Base-by-base conservation (phyloP, 2,113 vertebrate species). In the Percina caprodes region DNA sequence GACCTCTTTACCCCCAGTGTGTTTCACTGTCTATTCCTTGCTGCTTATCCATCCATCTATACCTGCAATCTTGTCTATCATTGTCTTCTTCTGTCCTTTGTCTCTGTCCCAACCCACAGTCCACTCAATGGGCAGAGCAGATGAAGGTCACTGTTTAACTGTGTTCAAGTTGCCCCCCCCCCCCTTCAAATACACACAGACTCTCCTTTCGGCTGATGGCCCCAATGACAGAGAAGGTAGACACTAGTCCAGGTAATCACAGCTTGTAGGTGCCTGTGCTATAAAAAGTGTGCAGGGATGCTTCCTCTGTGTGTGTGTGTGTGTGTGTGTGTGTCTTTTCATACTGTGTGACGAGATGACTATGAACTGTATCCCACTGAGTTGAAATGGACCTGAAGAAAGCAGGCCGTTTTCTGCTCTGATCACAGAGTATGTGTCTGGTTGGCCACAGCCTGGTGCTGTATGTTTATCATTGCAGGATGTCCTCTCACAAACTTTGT, bases 181-280 rank as follows among this genome's bases (percentile, higher is more conserved):
- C 51, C 42, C 55, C 49, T 51, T 51, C 54, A 55, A 73, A 74
- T 54, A 74, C 59, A 75, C 59, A 82, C 39, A 3, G 2, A 42
- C 63, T 61, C 49, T 78, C 54, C 59, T 68, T 63, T 75, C 21
- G 6, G 63, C 74, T 62, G n/a, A 89, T 51, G 69, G 49, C 66
- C 81, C 21, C 74, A 90, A 86, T 91, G 74, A 92, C 80, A 87
- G 76, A 52, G 70, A 68, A 80, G 82, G 42, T 58, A 85, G 72
- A 77, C 48, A 88, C 54, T 74, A 63, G 81, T 73, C 79, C 77
- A 82, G 77, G 80, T 94, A 92, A 92, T 93, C 76, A 89, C 87
- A 92, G 84, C 84, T 80, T 84, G 76, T 72, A 49, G 19, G 62
- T 60, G 80, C 90, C 65, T 86, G 75, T 33, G 12, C 26, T 67